These are phyloP conservation scores for Onychomys torridus DNA, from an alignment of 2,797 vertebrate species.

Conservation along the genomic window DNA sequence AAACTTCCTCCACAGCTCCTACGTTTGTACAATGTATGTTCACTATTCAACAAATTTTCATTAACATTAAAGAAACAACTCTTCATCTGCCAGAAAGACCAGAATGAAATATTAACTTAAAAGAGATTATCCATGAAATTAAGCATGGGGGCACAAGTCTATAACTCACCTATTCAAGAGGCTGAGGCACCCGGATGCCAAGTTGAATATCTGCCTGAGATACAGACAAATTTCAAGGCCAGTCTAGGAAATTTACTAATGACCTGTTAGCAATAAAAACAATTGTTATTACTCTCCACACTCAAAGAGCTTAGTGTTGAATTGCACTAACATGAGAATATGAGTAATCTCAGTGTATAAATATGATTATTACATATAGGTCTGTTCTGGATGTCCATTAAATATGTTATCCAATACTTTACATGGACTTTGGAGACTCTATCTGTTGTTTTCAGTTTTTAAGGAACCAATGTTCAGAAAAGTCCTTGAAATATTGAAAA, in stretches of 20 bases:
- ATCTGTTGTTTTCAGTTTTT: not conserved
- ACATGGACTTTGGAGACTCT: not conserved
- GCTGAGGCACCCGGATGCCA: too few species aligned
- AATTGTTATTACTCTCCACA: not conserved
- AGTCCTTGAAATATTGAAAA: not conserved
- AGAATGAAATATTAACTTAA: not conserved
- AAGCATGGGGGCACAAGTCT: not conserved
- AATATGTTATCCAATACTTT: not conserved
- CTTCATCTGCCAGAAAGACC: not conserved
- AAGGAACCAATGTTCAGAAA: not conserved
- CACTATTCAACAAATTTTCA: not conserved
- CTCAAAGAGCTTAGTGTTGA: not conserved
- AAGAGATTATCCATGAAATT: not conserved
- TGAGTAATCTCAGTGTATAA: not conserved
- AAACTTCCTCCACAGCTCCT: not conserved
- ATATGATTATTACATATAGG: not conserved
- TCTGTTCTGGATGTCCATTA: not conserved
- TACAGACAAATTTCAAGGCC: not conserved
- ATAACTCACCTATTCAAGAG: not conserved
- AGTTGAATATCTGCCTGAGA: not conserved
- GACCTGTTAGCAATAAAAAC: not conserved
- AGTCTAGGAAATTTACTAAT: not conserved
- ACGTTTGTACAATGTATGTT: not conserved
- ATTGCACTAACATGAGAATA: not conserved
- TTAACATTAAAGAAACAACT: constrained; percentile 1